These are phyloP conservation scores for Heteromormyrus szaboi DNA, from an alignment of 2,797 vertebrate genomes.

Conservation along the genomic window DNA sequence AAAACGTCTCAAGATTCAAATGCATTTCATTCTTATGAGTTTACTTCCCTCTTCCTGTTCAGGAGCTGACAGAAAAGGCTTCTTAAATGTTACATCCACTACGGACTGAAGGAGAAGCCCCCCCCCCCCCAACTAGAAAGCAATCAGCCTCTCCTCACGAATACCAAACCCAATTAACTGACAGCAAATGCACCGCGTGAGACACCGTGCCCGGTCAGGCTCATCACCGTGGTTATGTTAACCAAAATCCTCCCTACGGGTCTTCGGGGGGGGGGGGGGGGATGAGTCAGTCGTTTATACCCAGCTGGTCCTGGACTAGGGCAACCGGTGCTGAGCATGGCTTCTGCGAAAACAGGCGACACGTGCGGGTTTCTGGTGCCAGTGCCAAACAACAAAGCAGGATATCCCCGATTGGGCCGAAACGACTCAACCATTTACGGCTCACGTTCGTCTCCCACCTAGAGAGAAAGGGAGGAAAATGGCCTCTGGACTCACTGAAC, in stretches of 20 bases:
- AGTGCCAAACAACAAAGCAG: background rate
- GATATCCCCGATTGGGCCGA: background rate
- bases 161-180: background rate
- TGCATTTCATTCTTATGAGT: background rate
- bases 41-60: background rate
- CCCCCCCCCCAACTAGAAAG: background rate
- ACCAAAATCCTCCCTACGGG: background rate
- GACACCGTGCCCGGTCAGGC: conserved; percentile 25
- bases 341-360: background rate
- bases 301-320: background rate
- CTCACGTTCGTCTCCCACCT: background rate
- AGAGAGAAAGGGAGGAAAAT: background rate
- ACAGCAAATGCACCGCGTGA: background rate
- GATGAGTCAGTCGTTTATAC: background rate
- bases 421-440: background rate
- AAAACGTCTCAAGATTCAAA: background rate
- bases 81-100: background rate
- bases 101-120: background rate
- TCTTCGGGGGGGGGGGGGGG: background rate
- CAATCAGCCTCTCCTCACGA: background rate
- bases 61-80: background rate
- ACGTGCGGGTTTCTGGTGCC: no score
- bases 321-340: background rate
- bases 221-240: background rate
- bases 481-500: background rate